Conservation (phyloP, 2,113 vertebrate genomes). For the Larimichthys polyactis region DNA sequence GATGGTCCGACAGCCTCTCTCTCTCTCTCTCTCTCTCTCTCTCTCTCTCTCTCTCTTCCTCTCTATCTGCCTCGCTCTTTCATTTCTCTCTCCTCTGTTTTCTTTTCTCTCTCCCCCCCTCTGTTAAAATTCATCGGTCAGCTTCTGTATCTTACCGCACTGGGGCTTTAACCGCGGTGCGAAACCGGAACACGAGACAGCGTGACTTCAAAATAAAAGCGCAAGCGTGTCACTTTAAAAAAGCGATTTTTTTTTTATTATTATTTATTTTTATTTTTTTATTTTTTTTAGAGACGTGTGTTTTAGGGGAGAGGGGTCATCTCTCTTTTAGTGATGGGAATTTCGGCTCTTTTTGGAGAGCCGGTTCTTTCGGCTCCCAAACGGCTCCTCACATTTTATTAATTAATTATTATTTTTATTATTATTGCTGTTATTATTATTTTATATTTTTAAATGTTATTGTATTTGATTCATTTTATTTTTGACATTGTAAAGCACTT, state of each 20-base stretch:
- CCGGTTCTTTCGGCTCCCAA: too few species aligned
- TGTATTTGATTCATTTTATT: too few species aligned
- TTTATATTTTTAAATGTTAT: too few species aligned
- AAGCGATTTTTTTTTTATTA: too few species aligned
- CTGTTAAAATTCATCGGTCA: constrained; percentile 16
- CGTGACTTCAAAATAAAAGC: constrained; percentile 69
- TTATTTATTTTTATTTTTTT: too few species aligned
- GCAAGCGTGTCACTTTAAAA: background rate
- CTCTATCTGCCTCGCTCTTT: constrained; percentile 43
- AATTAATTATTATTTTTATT: too few species aligned
- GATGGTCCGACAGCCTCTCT: constrained; percentile 64
- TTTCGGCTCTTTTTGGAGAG: too few species aligned
- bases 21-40: constrained; percentile 36
- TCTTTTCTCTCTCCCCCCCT: background rate
- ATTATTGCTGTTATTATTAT: too few species aligned
- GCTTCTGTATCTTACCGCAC: constrained; percentile 17
- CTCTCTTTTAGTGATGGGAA: too few species aligned
- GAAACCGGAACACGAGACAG: constrained; percentile 47
- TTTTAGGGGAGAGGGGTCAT: background rate
- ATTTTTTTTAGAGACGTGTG: background rate
- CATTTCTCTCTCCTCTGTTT: constrained; percentile 49
- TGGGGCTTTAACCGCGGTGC: constrained; percentile 11
- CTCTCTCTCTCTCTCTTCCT: constrained; percentile 37
- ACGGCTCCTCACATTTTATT: too few species aligned
- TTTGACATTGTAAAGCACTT: too few species aligned